Percentiles rank a stretch among this genome's conserved stretches.
Conservation (phyloP, 2,888 invertebrate genomes). For the Aplocera efformata region DNA sequence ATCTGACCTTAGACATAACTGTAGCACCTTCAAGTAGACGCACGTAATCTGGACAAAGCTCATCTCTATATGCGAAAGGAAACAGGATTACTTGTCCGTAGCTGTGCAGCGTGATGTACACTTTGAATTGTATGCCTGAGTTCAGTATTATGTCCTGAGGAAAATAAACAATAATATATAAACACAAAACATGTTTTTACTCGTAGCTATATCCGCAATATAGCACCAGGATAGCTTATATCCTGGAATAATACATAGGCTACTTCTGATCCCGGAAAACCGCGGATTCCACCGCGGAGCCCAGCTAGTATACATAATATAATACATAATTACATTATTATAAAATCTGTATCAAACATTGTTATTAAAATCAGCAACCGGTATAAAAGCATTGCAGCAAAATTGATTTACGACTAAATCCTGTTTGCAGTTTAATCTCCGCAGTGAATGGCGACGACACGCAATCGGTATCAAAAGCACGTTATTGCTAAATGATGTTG, state of each 20-base stretch:
- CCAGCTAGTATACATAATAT: too few relatives aligned
- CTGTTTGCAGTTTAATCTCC: slow-evolving; percentile 72
- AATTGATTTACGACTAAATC: slow-evolving; percentile 66
- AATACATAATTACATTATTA: too few relatives aligned
- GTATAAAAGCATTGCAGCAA: slow-evolving; percentile 49
- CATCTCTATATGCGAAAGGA: slow-evolving; percentile 56
- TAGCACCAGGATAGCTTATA: too few relatives aligned
- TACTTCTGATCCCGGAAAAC: too few relatives aligned
- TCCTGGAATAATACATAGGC: too few relatives aligned
- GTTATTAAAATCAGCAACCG: slow-evolving; percentile 25
- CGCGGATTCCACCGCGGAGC: too few relatives aligned
- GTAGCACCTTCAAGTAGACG: slow-evolving; percentile 65
- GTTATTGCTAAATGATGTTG: slow-evolving; percentile 53
- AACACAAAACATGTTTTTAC: too few relatives aligned
- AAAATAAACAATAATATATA: too few relatives aligned
- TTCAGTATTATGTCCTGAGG: slow-evolving; percentile 51
- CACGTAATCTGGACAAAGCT: slow-evolving; percentile 60
- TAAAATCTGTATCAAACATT: background rate
- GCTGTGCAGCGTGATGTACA: slow-evolving; percentile 67
- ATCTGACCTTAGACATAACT: slow-evolving; percentile 62
- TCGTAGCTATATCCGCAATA: too few relatives aligned
- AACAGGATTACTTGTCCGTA: slow-evolving; percentile 68
- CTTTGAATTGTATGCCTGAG: slow-evolving; percentile 55
- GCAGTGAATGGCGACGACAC: slow-evolving; percentile 56
- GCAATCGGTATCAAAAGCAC: slow-evolving; percentile 62